Percentiles rank a stretch among this genome's conserved stretches.
phyloP scores from a whole-genome alignment of 2,888 invertebrate species.

The Limenitis arthemis region DNA sequence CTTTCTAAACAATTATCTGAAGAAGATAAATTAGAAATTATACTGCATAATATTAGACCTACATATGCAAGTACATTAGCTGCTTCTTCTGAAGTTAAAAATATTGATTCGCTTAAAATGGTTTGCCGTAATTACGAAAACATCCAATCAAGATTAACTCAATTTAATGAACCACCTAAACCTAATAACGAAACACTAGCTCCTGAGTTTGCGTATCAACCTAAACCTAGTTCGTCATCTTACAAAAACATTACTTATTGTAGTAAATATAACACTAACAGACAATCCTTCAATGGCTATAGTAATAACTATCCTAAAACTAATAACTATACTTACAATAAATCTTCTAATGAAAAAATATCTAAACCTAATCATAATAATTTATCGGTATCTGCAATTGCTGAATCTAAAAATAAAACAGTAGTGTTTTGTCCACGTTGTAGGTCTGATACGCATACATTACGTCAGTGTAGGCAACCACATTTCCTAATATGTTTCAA shows the following conservation, averaged over 20 bases:
- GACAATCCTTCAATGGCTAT: neutral
- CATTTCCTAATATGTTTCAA: constrained; percentile 20
- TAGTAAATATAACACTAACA: neutral
- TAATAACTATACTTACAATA: neutral
- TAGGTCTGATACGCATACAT: constrained; percentile 9
- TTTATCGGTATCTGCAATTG: neutral
- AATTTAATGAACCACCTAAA: constrained; percentile 17
- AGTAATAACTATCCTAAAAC: neutral
- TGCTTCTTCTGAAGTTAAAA: constrained; percentile 2
- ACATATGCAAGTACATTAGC: constrained; percentile 17
- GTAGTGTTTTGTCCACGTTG: constrained; percentile 15
- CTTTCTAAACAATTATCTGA: constrained; percentile 10
- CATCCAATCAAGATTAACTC: constrained; percentile 10
- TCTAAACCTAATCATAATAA: neutral
- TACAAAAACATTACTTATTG: neutral
- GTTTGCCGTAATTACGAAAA: constrained; percentile 18
- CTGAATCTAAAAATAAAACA: neutral
- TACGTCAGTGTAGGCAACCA: constrained; percentile 8
- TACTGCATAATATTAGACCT: constrained; percentile 19
- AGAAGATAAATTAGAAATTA: constrained; percentile 17
- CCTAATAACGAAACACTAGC: constrained; percentile 10
- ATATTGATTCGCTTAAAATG: constrained; percentile 1
- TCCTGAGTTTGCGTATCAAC: constrained; percentile 16
- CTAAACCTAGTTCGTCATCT: neutral
- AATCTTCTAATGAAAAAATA: no score